Evolutionary conservation across 2,113 vertebrate genomes (phyloP), one percentile per base, ranked within the genome.

Genomic region (Carollia perspicillata): DNA sequence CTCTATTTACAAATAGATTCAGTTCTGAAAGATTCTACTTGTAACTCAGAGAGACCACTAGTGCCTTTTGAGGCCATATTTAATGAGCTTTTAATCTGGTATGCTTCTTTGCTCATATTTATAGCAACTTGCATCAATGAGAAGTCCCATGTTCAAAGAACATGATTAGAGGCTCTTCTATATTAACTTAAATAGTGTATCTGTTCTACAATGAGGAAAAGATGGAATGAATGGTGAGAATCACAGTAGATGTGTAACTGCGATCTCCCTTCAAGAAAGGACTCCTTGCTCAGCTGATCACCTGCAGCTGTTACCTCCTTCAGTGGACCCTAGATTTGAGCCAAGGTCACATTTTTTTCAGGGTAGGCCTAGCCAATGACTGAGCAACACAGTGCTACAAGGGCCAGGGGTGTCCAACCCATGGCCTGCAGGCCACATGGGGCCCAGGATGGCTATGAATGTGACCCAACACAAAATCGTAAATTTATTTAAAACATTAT

Each of bases 11-110:
- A 65, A 80, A 58, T 44, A 86, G 68, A 47, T 69, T 78, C 75
- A 78, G 33, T 86, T 93, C 37, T 75, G 55, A 93, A 92, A 53
- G 68, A 60, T 72, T 77, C 88, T 95, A 23, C 65, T 74, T 4
- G 0, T 81, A 94, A 91, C n/a, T 93, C n/a, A 33, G 58, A 91
- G 30, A 85, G 47, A 94, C 68, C 89, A 65, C 47, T 84, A 97
- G 80, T 91, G 86, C n/a, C 55, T 79, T 94, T 47, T 88, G 90
- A 22, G 80, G 71, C 85, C 49, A 35, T 75, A 37, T 84, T 94
- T 95, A 95, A 94, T 77, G 65, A 75, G 49, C 22, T 90, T 80
- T 51, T 77, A 83, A 49, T 95, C 42, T 72, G 10, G 6, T 55
- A 10, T 95, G 12, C 68, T 9, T 89, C 37, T 96, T 78, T 80